Percentiles rank a stretch among this genome's conserved stretches.
Evolutionary conservation across 2,888 invertebrate genomes (phyloP).

Genomic region (Caenorhabditis sp.): DNA sequence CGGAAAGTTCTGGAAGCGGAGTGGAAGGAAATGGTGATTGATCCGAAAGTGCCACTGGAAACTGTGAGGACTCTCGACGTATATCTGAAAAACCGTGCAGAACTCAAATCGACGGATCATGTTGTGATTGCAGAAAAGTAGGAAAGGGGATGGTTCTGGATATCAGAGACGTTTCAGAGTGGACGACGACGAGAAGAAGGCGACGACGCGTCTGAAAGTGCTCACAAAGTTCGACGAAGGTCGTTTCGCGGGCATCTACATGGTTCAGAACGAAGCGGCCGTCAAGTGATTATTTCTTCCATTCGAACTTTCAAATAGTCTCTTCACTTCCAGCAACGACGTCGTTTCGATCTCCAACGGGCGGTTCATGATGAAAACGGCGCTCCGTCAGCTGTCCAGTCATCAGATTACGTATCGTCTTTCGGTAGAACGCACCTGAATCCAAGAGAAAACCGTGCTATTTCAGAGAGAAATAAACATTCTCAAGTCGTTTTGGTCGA

Average conservation of each 20-base stretch:
- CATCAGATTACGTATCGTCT: conserved; percentile 26
- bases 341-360: conserved; percentile 30
- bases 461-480: conserved; percentile 41
- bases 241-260: conserved; percentile 48
- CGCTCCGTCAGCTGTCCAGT: conserved; percentile 30
- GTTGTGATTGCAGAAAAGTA: conserved; percentile 42
- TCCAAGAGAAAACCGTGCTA: too few relatives aligned
- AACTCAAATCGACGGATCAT: conserved; percentile 40
- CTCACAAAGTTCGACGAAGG: conserved; percentile 53
- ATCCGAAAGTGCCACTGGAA: conserved; percentile 7
- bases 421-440: too few relatives aligned
- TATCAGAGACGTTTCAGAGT: too few relatives aligned
- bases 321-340: conserved; percentile 24
- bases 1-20: conserved; percentile 31
- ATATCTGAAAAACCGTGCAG: conserved; percentile 35
- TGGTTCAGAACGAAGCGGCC: conserved; percentile 46
- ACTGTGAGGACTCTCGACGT: conserved; percentile 17
- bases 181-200: conserved; percentile 37
- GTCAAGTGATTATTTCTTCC: conserved; percentile 23
- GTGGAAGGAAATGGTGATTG: conserved; percentile 27
- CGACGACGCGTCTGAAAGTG: conserved; percentile 46
- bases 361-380: conserved; percentile 50
- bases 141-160: neutral
- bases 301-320: neutral
- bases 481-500: conserved; percentile 10